phyloP scores from a whole-genome alignment of 2,797 vertebrate species.

The Crenichthys baileyi region DNA sequence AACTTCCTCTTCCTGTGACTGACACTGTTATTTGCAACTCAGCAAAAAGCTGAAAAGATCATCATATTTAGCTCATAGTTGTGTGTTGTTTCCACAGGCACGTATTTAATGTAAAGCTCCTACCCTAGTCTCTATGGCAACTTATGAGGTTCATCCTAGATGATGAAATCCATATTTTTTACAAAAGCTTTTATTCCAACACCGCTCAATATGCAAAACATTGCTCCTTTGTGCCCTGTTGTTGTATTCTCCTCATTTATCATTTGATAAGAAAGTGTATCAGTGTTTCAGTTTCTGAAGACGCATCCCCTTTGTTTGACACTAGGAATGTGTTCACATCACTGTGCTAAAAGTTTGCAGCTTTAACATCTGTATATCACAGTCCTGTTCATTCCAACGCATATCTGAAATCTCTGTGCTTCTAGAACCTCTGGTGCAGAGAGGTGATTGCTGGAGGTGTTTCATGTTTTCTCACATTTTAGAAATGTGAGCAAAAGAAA shows the following conservation, averaged over 20 bases:
- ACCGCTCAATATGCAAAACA: background rate
- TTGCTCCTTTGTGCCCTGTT: background rate
- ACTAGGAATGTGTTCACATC: background rate
- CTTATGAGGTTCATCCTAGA: slow-evolving; percentile 22
- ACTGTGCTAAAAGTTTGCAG: slow-evolving; percentile 19
- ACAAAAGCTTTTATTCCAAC: background rate
- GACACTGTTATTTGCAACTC: slow-evolving; percentile 20
- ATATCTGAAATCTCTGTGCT: slow-evolving; percentile 38
- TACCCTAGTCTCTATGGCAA: slow-evolving; percentile 47
- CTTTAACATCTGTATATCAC: slow-evolving; percentile 40
- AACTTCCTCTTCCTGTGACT: background rate
- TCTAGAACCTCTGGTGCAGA: slow-evolving; percentile 35
- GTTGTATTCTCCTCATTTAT: background rate
- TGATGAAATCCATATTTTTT: slow-evolving; percentile 7
- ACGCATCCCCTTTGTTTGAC: slow-evolving; percentile 4
- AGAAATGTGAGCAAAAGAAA: slow-evolving; percentile 1
- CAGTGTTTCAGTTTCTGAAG: background rate
- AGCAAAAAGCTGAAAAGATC: slow-evolving; percentile 35
- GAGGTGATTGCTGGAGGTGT: slow-evolving; percentile 20
- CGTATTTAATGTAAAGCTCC: slow-evolving; percentile 18
- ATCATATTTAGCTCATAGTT: background rate
- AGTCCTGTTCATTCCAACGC: slow-evolving; percentile 38
- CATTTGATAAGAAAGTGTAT: background rate
- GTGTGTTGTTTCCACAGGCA: slow-evolving; percentile 15
- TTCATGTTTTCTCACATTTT: slow-evolving; percentile 14